Evolutionary conservation across 1,140 invertebrate genomes (phyloP).

Genomic region (Drosophila melanogaster): DNA sequence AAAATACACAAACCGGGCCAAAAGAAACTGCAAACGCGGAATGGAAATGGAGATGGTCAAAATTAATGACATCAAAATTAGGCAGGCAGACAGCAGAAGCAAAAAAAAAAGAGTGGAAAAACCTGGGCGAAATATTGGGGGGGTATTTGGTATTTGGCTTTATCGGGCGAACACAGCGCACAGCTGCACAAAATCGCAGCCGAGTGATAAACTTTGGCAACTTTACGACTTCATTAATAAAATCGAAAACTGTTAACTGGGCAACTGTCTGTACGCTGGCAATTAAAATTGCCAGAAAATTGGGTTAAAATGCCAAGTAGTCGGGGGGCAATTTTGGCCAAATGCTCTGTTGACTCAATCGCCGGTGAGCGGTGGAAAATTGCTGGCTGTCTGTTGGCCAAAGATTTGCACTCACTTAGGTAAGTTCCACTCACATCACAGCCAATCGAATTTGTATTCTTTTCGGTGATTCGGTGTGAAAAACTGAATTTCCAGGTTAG

Average conservation of each 20-base stretch:
- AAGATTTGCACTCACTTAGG: constrained; percentile 31
- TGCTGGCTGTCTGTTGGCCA: constrained; percentile 21
- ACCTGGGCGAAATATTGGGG: not conserved
- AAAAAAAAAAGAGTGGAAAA: not conserved
- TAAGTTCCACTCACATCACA: not conserved
- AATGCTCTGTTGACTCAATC: constrained; percentile 22
- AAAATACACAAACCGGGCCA: constrained; percentile 5
- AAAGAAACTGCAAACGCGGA: constrained; percentile 18
- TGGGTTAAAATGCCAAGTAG: constrained; percentile 44
- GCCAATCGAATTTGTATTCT: constrained; percentile 4
- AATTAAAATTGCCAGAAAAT: constrained; percentile 48
- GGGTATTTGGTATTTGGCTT: not conserved
- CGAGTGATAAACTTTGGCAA: constrained; percentile 50
- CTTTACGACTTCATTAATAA: constrained; percentile 46
- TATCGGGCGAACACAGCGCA: constrained; percentile 2
- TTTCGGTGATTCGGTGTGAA: constrained; percentile 8
- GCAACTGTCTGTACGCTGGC: constrained; percentile 17
- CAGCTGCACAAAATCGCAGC: constrained; percentile 20
- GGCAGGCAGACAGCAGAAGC: constrained; percentile 14
- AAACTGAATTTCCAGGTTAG: constrained; percentile 2
- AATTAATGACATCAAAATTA: constrained; percentile 53
- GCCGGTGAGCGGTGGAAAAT: not conserved
- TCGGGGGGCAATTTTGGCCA: constrained; percentile 15
- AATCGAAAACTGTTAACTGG: constrained; percentile 31
- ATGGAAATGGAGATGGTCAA: constrained; percentile 27